These are phyloP conservation scores for Gallirallus australis DNA, from an alignment of 2,797 vertebrate species.

Conservation along the genomic window DNA sequence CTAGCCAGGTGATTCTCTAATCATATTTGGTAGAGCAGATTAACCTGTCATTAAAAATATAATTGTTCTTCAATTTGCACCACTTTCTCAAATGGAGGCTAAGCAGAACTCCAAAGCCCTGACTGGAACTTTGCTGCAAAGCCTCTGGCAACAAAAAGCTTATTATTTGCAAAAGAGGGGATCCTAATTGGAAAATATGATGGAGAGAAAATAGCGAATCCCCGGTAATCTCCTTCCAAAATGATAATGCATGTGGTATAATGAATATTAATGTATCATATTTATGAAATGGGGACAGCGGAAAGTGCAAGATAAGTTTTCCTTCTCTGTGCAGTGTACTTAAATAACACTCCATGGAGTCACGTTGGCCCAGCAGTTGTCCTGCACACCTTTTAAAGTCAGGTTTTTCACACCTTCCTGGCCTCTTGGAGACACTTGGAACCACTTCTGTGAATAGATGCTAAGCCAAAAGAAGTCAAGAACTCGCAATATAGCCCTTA, in stretches of 20 bases:
- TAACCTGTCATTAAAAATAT: constrained; percentile 73
- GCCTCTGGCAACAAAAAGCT: constrained; percentile 72
- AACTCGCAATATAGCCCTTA: not conserved
- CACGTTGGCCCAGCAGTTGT: not conserved
- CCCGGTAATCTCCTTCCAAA: constrained; percentile 74
- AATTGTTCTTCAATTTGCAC: constrained; percentile 67
- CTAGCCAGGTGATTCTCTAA: constrained; percentile 24
- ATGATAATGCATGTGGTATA: constrained; percentile 70
- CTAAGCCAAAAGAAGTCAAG: not conserved
- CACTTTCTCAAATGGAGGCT: constrained; percentile 52
- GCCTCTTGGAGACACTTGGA: not conserved
- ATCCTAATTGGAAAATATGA: constrained; percentile 79
- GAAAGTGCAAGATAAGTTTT: constrained; percentile 70
- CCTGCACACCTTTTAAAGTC: not conserved
- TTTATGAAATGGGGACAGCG: constrained; percentile 72
- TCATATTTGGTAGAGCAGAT: constrained; percentile 45
- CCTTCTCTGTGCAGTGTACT: not conserved
- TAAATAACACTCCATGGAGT: not conserved
- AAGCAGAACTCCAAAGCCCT: constrained; percentile 41
- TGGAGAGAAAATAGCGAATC: constrained; percentile 75
- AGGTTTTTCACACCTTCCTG: not conserved
- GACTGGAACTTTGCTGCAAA: constrained; percentile 65
- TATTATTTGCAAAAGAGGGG: constrained; percentile 76
- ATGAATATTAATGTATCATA: constrained; percentile 78
- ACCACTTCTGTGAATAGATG: not conserved